Evolutionary conservation across 1,140 invertebrate species (phyloP).

Genomic region (Lineus longissimus): DNA sequence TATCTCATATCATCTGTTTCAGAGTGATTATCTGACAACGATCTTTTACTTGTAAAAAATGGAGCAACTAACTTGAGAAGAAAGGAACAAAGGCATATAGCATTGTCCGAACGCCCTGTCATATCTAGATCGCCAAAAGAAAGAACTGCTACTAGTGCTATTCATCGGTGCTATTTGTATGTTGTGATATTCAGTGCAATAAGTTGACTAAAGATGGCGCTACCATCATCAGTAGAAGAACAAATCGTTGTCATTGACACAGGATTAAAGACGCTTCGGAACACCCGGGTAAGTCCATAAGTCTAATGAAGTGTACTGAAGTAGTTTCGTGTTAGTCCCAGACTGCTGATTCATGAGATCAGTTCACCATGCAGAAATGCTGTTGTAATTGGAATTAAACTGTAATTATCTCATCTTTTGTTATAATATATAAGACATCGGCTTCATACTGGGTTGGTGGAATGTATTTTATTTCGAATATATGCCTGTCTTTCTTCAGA

Average conservation of each 20-base stretch:
- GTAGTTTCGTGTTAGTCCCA: too few relatives aligned
- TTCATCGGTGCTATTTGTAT: too few relatives aligned
- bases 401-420: neutral
- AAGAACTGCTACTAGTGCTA: too few relatives aligned
- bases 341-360: neutral
- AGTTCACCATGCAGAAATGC: neutral
- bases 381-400: neutral
- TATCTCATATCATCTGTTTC: too few relatives aligned
- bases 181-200: too few relatives aligned
- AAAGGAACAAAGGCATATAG: too few relatives aligned
- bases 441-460: neutral
- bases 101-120: too few relatives aligned
- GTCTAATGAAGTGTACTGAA: neutral
- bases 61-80: too few relatives aligned
- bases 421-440: neutral
- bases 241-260: neutral
- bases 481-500: conserved; percentile 20
- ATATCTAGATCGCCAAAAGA: too few relatives aligned
- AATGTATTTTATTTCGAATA: neutral
- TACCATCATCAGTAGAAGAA: neutral
- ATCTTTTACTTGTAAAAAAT: too few relatives aligned
- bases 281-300: neutral
- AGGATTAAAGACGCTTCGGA: neutral
- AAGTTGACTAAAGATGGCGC: neutral
- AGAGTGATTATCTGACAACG: too few relatives aligned